Evolutionary conservation across 1,140 invertebrate genomes (phyloP).

Genomic region (Camponotus pennsylvanicus): DNA sequence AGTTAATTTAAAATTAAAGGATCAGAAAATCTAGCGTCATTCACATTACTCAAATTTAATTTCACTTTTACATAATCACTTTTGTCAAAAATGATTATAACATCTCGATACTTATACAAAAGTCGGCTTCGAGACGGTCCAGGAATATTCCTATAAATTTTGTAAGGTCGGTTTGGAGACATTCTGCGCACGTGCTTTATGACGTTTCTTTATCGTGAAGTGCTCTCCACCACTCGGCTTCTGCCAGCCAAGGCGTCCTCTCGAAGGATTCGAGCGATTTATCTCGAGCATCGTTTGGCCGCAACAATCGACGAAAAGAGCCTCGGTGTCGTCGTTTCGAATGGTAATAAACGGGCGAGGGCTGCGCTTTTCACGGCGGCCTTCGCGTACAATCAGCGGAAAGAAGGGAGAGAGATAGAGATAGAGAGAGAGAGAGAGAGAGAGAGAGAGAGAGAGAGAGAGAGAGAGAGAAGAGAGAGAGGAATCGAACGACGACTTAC

Average conservation of each 20-base stretch:
- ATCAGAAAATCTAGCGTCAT: too few relatives aligned
- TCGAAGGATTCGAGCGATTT: slow-evolving; percentile 60
- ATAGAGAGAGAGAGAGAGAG: neutral
- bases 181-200: slow-evolving; percentile 32
- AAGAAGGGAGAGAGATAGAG: neutral
- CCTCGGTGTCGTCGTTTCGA: slow-evolving; percentile 58
- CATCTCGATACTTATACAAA: neutral
- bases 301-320: slow-evolving; percentile 63
- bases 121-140: slow-evolving; percentile 4
- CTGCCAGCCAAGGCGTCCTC: slow-evolving; percentile 38
- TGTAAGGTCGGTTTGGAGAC: neutral
- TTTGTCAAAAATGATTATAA: neutral
- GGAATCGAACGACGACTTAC: slow-evolving; percentile 60
- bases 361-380: slow-evolving; percentile 61
- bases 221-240: slow-evolving; percentile 40
- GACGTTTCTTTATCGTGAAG: slow-evolving; percentile 58
- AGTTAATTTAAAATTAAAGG: neutral
- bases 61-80: neutral
- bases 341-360: slow-evolving; percentile 67
- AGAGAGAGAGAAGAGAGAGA: neutral
- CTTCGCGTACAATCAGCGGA: slow-evolving; percentile 58
- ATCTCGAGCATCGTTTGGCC: slow-evolving; percentile 60
- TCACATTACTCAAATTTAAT: slow-evolving; percentile 9
- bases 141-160: slow-evolving; percentile 11
- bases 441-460: neutral